These are phyloP conservation scores for Schrankia costaestrigalis DNA, from an alignment of 2,888 invertebrate genomes.

Conservation along the genomic window DNA sequence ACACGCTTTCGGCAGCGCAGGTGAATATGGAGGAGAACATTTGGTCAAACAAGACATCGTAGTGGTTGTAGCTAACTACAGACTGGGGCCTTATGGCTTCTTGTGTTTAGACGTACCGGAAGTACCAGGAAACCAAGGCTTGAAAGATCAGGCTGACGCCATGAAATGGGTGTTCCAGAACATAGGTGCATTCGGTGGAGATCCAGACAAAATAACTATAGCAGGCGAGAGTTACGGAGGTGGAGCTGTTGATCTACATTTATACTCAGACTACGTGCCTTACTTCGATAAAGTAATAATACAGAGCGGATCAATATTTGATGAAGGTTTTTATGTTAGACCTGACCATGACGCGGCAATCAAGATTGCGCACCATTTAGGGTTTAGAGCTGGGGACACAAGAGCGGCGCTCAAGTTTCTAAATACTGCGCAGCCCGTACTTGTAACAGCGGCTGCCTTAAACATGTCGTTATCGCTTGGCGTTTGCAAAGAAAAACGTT, in stretches of 20 bases:
- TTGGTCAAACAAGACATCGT: constrained; percentile 45
- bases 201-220: constrained; percentile 47
- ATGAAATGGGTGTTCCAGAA: constrained; percentile 54
- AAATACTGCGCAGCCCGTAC: constrained; percentile 31
- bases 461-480: constrained; percentile 31
- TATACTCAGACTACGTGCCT: constrained; percentile 42
- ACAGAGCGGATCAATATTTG: constrained; percentile 48
- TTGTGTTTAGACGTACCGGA: constrained; percentile 50
- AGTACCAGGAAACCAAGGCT: constrained; percentile 51
- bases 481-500: constrained; percentile 43
- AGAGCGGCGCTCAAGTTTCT: constrained; percentile 41
- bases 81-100: constrained; percentile 61
- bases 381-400: constrained; percentile 25
- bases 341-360: constrained; percentile 39
- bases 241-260: constrained; percentile 50
- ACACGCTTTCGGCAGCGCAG: constrained; percentile 48
- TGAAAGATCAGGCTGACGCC: constrained; percentile 57
- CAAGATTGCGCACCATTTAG: constrained; percentile 44
- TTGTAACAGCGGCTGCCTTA: constrained; percentile 36
- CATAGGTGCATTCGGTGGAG: constrained; percentile 56
- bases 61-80: constrained; percentile 49
- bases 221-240: constrained; percentile 61
- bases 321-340: constrained; percentile 38
- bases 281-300: constrained; percentile 50
- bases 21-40: constrained; percentile 47